Evolutionary conservation across 2,888 invertebrate genomes (phyloP).

Genomic region (Lithodes maja): DNA sequence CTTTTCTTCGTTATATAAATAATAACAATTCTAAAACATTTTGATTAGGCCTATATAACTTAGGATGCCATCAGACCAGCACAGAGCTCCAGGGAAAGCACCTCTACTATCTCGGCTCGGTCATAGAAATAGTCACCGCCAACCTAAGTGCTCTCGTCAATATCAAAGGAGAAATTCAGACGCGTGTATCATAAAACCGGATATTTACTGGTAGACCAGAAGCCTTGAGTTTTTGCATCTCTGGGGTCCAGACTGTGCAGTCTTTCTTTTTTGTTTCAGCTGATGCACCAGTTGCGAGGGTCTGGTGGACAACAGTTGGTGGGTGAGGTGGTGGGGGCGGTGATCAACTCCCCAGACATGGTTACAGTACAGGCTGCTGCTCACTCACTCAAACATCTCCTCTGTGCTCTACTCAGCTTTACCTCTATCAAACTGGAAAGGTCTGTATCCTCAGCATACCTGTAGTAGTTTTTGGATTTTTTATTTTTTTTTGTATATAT

Average conservation of each 20-base stretch:
- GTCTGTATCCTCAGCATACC: neutral
- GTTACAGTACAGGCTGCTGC: conserved; percentile 42
- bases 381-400: conserved; percentile 41
- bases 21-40: no score
- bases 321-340: conserved; percentile 50
- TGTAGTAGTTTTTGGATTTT: no score
- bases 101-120: neutral
- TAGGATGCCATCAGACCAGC: neutral
- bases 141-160: no score
- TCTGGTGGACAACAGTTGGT: conserved; percentile 52
- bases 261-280: conserved; percentile 2
- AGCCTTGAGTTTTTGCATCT: no score
- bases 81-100: neutral
- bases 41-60: neutral
- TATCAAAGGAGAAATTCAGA: neutral
- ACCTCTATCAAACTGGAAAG: conserved; percentile 34
- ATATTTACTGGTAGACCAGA: neutral
- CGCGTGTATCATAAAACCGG: neutral
- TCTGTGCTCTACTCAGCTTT: conserved; percentile 56
- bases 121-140: no score
- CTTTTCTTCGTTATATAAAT: no score
- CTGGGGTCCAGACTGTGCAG: no score
- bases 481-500: no score
- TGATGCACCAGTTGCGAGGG: conserved; percentile 50
- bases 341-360: conserved; percentile 39